Base-by-base conservation (phyloP, 2,797 vertebrate species). In the Tokudaia tokunoshimensis region DNA sequence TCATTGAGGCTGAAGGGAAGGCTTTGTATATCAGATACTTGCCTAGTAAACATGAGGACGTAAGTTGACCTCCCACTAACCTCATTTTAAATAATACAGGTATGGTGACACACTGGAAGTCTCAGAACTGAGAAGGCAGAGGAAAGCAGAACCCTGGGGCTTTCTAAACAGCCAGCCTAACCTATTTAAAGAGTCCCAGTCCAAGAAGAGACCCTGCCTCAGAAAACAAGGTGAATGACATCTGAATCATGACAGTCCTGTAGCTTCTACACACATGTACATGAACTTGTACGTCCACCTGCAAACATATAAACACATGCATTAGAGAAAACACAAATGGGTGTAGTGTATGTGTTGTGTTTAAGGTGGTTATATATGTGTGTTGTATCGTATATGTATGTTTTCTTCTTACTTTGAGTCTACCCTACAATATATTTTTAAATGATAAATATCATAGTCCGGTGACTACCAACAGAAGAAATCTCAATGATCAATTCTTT, bases 381-480 rank as follows among this genome's bases (percentile, higher is more conserved):
- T 57, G 61, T 57, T 81, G 15, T 44, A 34, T 15, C 31, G n/a
- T 29, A 1, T 44, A 17, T 41, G 10, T 20, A 4, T 14, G 22
- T 11, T 9, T 15, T 4, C 34, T 57, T 94, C 4, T 67, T 47
- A 5, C 7, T 59, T 83, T 90, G 44, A 17, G 24, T 15, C 22
- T 47, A 55, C 10, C 0, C 12, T 17, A 67, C 2, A 14, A 29
- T 57, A 47, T 76, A n/a, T 67, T 29, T 24, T 34, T 47, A 24
- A 63, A 37, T 1, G 10, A 26, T 52, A 59, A 57, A 37, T 65
- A 44, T 22, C 31, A 31, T 84, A 88, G 72, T 72, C 12, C n/a
- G 0, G 29, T 10, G 41, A 41, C 4, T 9, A 90, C 3, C 17
- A 31, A 47, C 20, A 8, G 2, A 78, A 11, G 1, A 31, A 12